Conservation (phyloP, 2,797 vertebrate genomes). For the Percopsis omiscomaycus region DNA sequence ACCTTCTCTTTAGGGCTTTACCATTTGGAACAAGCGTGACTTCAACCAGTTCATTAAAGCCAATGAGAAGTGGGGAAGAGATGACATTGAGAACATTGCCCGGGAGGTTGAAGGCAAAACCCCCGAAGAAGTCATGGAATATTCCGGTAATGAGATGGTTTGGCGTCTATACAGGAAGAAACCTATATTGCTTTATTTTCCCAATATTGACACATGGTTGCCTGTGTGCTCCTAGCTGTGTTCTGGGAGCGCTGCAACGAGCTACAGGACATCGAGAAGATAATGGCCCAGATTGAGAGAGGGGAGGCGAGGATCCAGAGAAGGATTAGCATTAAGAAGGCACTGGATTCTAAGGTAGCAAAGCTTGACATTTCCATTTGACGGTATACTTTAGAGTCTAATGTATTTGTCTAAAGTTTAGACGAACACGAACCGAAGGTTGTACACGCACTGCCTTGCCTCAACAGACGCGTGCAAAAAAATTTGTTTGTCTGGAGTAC, state of each 20-base stretch:
- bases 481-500: too few relatives aligned
- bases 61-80: conserved; percentile 98
- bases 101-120: conserved; percentile 98
- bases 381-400: neutral
- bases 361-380: neutral
- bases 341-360: conserved; percentile 94
- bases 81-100: conserved; percentile 98
- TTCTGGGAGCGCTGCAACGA: conserved; percentile 99
- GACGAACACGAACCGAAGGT: too few relatives aligned
- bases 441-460: too few relatives aligned
- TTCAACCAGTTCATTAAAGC: conserved; percentile 99
- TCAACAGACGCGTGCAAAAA: too few relatives aligned
- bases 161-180: neutral
- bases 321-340: conserved; percentile 98
- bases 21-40: conserved; percentile 99
- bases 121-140: conserved; percentile 98
- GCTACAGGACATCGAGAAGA: conserved; percentile 98
- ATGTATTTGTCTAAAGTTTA: neutral
- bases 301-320: conserved; percentile 98
- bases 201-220: conserved; percentile 16
- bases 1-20: conserved; percentile 84
- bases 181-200: too few relatives aligned
- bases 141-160: conserved; percentile 83
- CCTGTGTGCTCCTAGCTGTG: conserved; percentile 79
- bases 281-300: conserved; percentile 99